Conservation (phyloP, 1,140 invertebrate genomes). For the Leptoteleia sp. region DNA sequence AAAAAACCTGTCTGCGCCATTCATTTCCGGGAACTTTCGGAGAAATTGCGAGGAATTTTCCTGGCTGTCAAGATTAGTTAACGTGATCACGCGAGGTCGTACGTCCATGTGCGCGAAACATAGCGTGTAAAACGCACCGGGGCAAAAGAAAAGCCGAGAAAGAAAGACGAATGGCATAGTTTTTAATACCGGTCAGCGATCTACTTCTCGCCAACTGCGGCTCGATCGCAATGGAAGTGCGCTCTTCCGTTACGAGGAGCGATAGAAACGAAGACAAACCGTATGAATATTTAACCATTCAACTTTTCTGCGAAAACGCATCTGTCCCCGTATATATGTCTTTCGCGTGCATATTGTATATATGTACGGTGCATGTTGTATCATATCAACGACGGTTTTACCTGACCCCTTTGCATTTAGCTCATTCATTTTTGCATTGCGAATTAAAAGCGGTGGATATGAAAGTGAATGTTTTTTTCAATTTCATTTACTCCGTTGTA, state of each 20-base stretch:
- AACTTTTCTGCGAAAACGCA: conserved; percentile 64
- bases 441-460: too few species aligned
- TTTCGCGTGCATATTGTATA: conserved; percentile 15
- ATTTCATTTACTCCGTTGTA: too few species aligned
- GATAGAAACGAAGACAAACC: conserved; percentile 21
- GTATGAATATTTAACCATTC: conserved; percentile 72
- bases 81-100: conserved; percentile 23
- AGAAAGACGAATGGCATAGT: conserved; percentile 29
- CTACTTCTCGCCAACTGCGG: conserved; percentile 19
- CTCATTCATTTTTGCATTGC: neutral
- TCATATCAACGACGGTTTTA: conserved; percentile 20
- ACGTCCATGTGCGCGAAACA: conserved; percentile 12
- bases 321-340: conserved; percentile 10
- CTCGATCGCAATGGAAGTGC: neutral
- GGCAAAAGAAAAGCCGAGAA: neutral
- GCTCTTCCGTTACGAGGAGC: conserved; percentile 12
- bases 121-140: neutral
- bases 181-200: conserved; percentile 41
- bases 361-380: too few species aligned
- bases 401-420: conserved; percentile 9
- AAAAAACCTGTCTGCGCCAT: neutral
- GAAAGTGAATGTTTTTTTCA: too few species aligned
- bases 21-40: conserved; percentile 12
- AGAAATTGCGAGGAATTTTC: conserved; percentile 16
- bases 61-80: conserved; percentile 3